Evolutionary conservation across 2,888 invertebrate genomes (phyloP).

Genomic region (Tethea ocularis): DNA sequence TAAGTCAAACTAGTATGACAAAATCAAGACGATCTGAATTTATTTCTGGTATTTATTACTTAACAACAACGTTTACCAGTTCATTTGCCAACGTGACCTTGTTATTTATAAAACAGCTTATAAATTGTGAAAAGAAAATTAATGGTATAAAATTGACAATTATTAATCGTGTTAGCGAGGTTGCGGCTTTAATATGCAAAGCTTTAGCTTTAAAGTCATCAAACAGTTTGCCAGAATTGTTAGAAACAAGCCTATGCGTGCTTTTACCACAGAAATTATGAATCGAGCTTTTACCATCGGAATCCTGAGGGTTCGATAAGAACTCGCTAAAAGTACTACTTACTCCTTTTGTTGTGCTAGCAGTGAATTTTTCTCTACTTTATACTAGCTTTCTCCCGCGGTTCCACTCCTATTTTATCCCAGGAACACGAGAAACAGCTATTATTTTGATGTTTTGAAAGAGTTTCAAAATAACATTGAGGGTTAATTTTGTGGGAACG

Average conservation of each 20-base stretch:
- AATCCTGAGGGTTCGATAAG: neutral
- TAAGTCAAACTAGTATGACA: neutral
- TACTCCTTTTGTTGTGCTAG: too few relatives aligned
- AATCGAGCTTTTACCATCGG: neutral
- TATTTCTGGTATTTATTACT: constrained; percentile 2
- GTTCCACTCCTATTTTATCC: too few relatives aligned
- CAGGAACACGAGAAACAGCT: too few relatives aligned
- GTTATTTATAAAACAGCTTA: neutral
- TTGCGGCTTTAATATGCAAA: neutral
- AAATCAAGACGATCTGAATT: neutral
- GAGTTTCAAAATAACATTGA: too few relatives aligned
- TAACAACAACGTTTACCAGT: neutral
- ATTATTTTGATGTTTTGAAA: too few relatives aligned
- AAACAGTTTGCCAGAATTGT: neutral
- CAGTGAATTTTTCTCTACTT: neutral
- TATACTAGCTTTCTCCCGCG: too few relatives aligned
- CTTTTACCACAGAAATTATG: neutral
- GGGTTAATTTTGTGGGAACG: too few relatives aligned
- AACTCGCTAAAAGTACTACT: neutral
- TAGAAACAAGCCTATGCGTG: neutral
- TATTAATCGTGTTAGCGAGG: neutral
- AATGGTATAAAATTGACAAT: neutral
- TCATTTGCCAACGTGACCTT: constrained; percentile 8
- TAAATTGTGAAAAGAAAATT: constrained; percentile 3
- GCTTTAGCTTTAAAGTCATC: neutral